Evolutionary conservation across 1,140 invertebrate species (phyloP), one percentile per base, ranked within the genome.

Genomic region (Ostrea edulis): DNA sequence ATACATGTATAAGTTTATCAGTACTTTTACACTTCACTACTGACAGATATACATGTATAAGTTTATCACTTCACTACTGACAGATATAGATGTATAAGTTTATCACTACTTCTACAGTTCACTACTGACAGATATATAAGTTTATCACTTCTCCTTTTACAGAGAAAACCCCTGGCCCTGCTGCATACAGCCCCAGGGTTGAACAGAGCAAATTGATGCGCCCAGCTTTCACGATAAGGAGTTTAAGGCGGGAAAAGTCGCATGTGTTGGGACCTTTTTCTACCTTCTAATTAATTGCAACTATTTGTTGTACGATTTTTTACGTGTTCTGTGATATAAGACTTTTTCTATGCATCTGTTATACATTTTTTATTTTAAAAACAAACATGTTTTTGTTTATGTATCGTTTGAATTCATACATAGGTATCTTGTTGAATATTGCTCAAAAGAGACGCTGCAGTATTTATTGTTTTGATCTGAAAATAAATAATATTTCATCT

Each of bases 181-280:
- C 91, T 1, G 85, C 91, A 17, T 93, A 93, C 87, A 90, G 68
- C 11, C 92, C 93, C 3, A 86, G 77, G 22, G 84, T 85, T 51
- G 71, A 83, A 12, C 83, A 86, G 8, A 87, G 86, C 44, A 90
- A 90, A 71, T 25, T 53, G 8, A 86, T 89, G 17, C 55, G 86
- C 58, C 92, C 93, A 2, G 77, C 92, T 8, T 93, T 91, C 83
- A 93, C 90, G 11, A 93, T 93, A 8, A 87, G 91, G 35, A 92
- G 90, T 77, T 88, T 92, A 25, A 81, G 92, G 5, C 58, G 93
- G 29, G 92, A 93, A 53, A 93, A 92, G 87, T 92, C 92, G 0
- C 92, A 93, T 54, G 53, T 90, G 0, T 86, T 93, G 17, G 52
- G 96, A 95, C 65, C 94, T 97, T 86, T 96, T 96, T 91, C 92